Evolutionary conservation across 2,888 invertebrate genomes (phyloP).

Genomic region (Noctua fimbriata): DNA sequence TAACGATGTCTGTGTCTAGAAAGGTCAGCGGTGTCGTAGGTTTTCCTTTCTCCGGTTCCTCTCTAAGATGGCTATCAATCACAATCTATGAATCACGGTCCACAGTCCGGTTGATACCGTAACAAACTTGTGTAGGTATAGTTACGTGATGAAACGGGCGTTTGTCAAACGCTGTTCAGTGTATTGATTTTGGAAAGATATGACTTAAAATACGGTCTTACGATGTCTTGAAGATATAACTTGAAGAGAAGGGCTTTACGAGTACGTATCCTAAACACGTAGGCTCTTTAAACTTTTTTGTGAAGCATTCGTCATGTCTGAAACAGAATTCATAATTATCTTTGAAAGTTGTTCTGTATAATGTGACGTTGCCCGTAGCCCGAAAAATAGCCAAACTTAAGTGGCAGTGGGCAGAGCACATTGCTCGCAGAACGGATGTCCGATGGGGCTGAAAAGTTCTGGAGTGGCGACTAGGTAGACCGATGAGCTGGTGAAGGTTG

Average conservation of each 20-base stretch:
- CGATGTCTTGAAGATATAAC: neutral
- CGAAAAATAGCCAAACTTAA: too few species aligned
- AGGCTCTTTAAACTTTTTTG: conserved; percentile 5
- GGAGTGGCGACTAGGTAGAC: too few species aligned
- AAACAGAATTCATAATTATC: conserved; percentile 8
- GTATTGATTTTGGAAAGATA: conserved; percentile 9
- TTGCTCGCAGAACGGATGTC: too few species aligned
- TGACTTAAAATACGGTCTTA: neutral
- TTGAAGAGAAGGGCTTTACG: neutral
- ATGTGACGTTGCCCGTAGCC: too few species aligned
- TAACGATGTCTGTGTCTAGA: neutral
- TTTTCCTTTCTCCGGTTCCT: neutral
- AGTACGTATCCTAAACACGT: conserved; percentile 14
- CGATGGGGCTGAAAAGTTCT: too few species aligned
- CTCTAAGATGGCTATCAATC: neutral
- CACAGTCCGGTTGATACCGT: conserved; percentile 18
- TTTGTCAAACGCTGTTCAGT: neutral
- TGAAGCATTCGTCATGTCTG: neutral
- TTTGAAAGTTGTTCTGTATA: neutral
- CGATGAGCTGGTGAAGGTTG: too few species aligned
- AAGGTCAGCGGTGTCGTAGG: neutral
- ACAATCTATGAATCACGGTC: neutral
- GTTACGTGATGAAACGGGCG: conserved; percentile 24
- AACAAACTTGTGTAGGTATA: conserved; percentile 9
- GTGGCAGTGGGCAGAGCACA: too few species aligned